phyloP scores from a whole-genome alignment of 2,888 invertebrate genomes.

The Exephanes ischioxanthus region DNA sequence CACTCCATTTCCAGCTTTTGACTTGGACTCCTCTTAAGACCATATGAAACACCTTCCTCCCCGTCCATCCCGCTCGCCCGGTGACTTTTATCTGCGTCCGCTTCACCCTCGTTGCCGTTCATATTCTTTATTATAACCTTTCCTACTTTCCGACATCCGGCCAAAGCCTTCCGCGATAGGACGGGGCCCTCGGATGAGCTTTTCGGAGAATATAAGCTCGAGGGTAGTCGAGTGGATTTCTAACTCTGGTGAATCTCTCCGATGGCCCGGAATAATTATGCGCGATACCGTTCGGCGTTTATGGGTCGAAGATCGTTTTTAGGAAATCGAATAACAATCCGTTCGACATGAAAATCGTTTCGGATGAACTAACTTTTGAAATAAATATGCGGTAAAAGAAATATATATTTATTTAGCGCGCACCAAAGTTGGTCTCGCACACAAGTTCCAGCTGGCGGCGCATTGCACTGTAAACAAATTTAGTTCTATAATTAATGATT shows the following conservation, averaged over 20 bases:
- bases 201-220: slow-evolving; percentile 5
- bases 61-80: too few relatives aligned
- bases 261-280: slow-evolving; percentile 48
- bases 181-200: too few relatives aligned
- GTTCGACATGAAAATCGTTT: too few relatives aligned
- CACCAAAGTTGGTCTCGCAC: too few relatives aligned
- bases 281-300: neutral
- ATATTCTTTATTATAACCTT: neutral
- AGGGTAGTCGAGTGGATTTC: slow-evolving; percentile 29
- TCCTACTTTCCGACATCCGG: neutral
- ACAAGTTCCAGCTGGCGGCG: too few relatives aligned
- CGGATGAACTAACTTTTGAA: too few relatives aligned
- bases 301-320: neutral
- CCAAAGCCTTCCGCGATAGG: neutral
- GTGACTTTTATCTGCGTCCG: neutral
- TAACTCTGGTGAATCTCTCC: slow-evolving; percentile 16
- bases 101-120: neutral
- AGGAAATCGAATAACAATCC: too few relatives aligned
- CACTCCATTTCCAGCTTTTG: too few relatives aligned
- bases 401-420: too few relatives aligned
- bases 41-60: neutral
- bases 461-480: too few relatives aligned
- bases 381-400: too few relatives aligned
- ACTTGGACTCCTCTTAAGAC: neutral
- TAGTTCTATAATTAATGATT: too few relatives aligned